These are phyloP conservation scores for Ahaetulla prasina DNA, from an alignment of 2,113 vertebrate genomes.

Conservation along the genomic window DNA sequence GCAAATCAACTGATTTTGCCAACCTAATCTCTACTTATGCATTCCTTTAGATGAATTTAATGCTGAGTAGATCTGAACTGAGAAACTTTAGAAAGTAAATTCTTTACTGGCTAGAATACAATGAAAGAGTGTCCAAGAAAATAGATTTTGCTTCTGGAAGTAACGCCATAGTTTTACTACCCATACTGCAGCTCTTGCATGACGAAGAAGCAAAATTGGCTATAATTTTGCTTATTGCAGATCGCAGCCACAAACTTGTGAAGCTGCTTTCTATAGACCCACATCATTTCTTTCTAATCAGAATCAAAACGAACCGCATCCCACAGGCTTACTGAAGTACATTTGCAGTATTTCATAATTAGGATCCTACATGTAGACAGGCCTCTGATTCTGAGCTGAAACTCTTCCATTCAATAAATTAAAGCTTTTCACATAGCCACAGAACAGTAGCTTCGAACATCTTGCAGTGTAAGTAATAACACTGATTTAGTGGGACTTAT, in stretches of 20 bases:
- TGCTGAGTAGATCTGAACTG: neutral
- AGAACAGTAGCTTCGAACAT: neutral
- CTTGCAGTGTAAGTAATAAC: neutral
- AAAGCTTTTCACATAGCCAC: neutral
- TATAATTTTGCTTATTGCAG: constrained; percentile 17
- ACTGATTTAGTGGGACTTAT: neutral
- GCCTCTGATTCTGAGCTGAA: neutral
- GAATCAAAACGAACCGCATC: neutral
- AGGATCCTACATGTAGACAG: neutral
- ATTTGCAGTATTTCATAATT: neutral
- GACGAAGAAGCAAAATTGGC: neutral
- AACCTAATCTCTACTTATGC: neutral
- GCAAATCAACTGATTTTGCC: neutral
- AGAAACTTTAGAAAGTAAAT: neutral
- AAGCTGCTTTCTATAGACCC: neutral
- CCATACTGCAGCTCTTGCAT: neutral
- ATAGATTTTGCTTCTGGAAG: neutral
- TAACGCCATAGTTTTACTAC: constrained; percentile 36
- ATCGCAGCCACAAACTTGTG: neutral
- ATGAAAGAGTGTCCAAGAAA: neutral
- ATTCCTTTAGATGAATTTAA: neutral
- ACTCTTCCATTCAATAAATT: neutral
- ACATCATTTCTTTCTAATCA: neutral
- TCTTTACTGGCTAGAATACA: too few species aligned
- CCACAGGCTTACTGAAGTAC: neutral